phyloP scores from a whole-genome alignment of 2,888 invertebrate species.

The Linhomoeus sp. region DNA sequence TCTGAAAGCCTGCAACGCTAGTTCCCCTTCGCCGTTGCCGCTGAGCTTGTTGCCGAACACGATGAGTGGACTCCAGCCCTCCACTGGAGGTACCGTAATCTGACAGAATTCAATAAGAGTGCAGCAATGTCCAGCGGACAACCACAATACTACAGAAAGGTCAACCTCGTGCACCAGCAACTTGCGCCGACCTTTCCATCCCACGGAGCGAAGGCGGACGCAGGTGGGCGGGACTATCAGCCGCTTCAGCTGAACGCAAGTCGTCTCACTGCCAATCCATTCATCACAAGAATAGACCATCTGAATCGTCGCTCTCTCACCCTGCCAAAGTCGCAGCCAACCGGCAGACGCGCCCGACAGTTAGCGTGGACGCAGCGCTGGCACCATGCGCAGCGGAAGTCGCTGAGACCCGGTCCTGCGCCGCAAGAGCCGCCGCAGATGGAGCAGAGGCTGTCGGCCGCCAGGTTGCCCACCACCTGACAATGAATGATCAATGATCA shows the following conservation, averaged over 20 bases:
- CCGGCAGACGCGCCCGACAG: conserved; percentile 35
- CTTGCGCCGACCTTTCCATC: conserved; percentile 48
- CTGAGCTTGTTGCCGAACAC: conserved; percentile 66
- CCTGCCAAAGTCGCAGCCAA: conserved; percentile 60
- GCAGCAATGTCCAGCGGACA: too few species aligned
- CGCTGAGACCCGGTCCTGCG: conserved; percentile 41
- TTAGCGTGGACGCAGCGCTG: conserved; percentile 51
- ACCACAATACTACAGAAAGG: too few species aligned
- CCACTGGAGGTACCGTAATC: conserved; percentile 40
- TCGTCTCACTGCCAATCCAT: too few species aligned
- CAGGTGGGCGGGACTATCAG: conserved; percentile 68
- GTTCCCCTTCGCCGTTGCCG: conserved; percentile 64
- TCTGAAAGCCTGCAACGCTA: conserved; percentile 58
- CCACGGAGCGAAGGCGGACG: conserved; percentile 41
- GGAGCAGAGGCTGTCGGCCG: conserved; percentile 43
- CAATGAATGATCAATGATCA: too few species aligned
- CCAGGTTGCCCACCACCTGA: conserved; percentile 45
- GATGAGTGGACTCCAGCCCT: conserved; percentile 67
- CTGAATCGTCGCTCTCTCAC: too few species aligned
- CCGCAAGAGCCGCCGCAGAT: conserved; percentile 51
- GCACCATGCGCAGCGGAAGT: conserved; percentile 74
- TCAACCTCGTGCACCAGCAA: conserved; percentile 27
- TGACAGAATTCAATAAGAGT: too few species aligned
- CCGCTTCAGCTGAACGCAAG: not conserved
- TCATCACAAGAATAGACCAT: too few species aligned